Base-by-base conservation (phyloP, 1,140 invertebrate genomes). In the Paralvinella palmiformis region DNA sequence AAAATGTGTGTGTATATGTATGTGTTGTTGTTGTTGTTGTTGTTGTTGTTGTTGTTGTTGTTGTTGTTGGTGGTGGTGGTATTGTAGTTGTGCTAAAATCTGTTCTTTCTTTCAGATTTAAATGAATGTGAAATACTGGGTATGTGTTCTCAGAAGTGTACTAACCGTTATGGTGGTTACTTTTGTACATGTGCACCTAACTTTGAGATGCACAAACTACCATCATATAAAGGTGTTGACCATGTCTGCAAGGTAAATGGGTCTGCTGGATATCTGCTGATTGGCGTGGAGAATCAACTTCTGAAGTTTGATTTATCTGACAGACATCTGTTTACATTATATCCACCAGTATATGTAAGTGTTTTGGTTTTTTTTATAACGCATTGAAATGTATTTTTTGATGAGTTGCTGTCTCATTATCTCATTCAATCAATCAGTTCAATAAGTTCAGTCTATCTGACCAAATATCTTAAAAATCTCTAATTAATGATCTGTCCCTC, bases 241-340 rank as follows among this genome's bases (percentile, higher is more conserved):
- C 20, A 48, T 24, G 27, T 48, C 17, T 22, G 5, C 15, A 22
- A 24, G 20, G 20, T 6, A 48, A 48, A 1, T 32, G 81, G 84
- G 2, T 75, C 81, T 3, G 76, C 84, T 62, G 84, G 86, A 7
- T 83, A 84, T 48, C 74, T 89, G 37, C 75, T 88, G 33, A 73
- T 89, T 3, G 85, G 86, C 0, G 85, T 81, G 32, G 87, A 89
- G 72, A 83, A 85, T 61, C 85, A 88, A 73, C 75, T 89, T 37
- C 73, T 83, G 7, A 79, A 85, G 33, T 81, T 88, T 45, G 83
- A 86, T 58, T 85, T 86, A 0, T 85, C 86, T 65, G 86, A 87
- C 68, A n/a, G n/a, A n/a, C n/a, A n/a, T n/a, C n/a, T n/a, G n/a
- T n/a, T n/a, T n/a, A n/a, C n/a, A n/a, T n/a, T n/a, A n/a, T n/a